Evolutionary conservation across 2,797 vertebrate genomes (phyloP).

Genomic region (Moxostoma hubbsi): DNA sequence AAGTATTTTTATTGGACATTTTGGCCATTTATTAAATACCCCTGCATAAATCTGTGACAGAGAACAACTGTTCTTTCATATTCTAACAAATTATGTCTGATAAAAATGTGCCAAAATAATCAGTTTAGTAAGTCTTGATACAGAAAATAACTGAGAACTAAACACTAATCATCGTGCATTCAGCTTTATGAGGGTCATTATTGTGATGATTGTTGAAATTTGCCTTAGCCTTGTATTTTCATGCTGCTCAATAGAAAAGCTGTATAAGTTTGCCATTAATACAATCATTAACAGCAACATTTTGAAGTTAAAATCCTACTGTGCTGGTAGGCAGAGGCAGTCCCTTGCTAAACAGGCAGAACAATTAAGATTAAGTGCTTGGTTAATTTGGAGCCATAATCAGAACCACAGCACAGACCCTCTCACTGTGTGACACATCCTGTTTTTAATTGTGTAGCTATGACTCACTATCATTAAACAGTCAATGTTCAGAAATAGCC

Average conservation of each 20-base stretch:
- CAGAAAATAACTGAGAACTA: constrained; percentile 8
- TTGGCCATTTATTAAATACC: constrained; percentile 1
- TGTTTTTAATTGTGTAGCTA: constrained; percentile 61
- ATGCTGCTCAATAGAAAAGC: constrained; percentile 35
- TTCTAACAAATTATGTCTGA: background rate
- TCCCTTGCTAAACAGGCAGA: constrained; percentile 62
- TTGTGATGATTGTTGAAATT: constrained; percentile 39
- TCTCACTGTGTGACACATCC: constrained; percentile 56
- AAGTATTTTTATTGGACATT: constrained; percentile 8
- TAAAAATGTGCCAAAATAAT: background rate
- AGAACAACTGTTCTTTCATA: background rate
- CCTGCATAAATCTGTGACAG: background rate
- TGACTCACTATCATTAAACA: constrained; percentile 52
- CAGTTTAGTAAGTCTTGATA: constrained; percentile 10
- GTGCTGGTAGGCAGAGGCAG: constrained; percentile 54
- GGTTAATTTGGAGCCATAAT: constrained; percentile 61
- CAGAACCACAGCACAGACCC: constrained; percentile 48
- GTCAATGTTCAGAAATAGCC: constrained; percentile 27
- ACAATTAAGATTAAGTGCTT: constrained; percentile 67
- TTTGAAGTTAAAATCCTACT: constrained; percentile 57
- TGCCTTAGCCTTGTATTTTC: constrained; percentile 20
- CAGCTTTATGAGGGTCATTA: constrained; percentile 40
- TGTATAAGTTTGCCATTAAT: constrained; percentile 55
- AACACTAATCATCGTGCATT: constrained; percentile 2
- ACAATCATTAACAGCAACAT: constrained; percentile 54